These are phyloP conservation scores for Diarsia mendica DNA, from an alignment of 2,888 invertebrate genomes.

Conservation along the genomic window DNA sequence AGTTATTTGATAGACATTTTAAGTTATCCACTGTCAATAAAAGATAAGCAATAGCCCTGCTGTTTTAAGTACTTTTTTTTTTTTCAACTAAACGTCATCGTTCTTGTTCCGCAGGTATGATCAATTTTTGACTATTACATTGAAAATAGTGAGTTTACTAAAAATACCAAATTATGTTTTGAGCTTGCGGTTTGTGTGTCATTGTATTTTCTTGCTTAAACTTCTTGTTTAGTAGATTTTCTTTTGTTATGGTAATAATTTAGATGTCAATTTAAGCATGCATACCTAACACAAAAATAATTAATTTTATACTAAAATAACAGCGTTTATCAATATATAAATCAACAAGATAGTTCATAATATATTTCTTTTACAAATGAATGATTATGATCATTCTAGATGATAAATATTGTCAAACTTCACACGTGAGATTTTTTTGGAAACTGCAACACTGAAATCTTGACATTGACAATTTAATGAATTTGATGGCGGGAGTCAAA, in stretches of 20 bases:
- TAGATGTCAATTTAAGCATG: conserved; percentile 42
- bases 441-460: not conserved
- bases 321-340: not conserved
- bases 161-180: not conserved
- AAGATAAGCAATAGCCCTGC: too few relatives aligned
- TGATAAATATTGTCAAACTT: not conserved
- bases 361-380: not conserved
- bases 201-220: not conserved
- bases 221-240: conserved; percentile 32
- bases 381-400: not conserved
- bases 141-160: not conserved
- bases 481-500: conserved; percentile 21
- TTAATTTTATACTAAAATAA: not conserved
- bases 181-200: not conserved
- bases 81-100: not conserved
- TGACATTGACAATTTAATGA: conserved; percentile 25
- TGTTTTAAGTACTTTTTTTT: too few relatives aligned
- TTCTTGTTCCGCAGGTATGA: not conserved
- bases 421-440: not conserved
- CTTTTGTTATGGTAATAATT: conserved; percentile 33
- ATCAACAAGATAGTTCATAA: not conserved
- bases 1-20: too few relatives aligned
- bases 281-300: not conserved
- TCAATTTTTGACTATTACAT: not conserved
- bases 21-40: too few relatives aligned